Percentiles rank a stretch among this genome's conserved stretches.
phyloP scores from a whole-genome alignment of 2,797 vertebrate genomes.

The Cuniculus paca region DNA sequence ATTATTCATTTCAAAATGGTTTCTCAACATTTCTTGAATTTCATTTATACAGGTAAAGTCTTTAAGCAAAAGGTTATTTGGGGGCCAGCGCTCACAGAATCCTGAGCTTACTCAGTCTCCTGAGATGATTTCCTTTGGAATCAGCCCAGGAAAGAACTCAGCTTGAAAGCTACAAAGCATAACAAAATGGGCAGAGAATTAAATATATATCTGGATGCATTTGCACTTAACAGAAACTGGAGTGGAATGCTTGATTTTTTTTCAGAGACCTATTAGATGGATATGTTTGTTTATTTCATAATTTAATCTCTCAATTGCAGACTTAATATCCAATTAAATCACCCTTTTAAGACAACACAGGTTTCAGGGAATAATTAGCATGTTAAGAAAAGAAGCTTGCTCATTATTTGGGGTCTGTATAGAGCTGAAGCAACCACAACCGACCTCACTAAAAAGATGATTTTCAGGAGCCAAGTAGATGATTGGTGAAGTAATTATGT shows the following conservation, averaged over 20 bases:
- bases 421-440: slow-evolving; percentile 66
- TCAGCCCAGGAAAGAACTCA: slow-evolving; percentile 69
- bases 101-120: slow-evolving; percentile 70
- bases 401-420: slow-evolving; percentile 71
- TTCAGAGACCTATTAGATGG: slow-evolving; percentile 75
- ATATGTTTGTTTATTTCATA: slow-evolving; percentile 83
- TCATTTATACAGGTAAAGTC: slow-evolving; percentile 85
- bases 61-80: slow-evolving; percentile 84
- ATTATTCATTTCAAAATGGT: slow-evolving; percentile 83
- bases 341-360: slow-evolving; percentile 65
- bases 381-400: slow-evolving; percentile 73
- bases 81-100: slow-evolving; percentile 70
- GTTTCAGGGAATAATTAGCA: slow-evolving; percentile 75
- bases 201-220: slow-evolving; percentile 58
- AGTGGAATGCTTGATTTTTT: slow-evolving; percentile 55
- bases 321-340: slow-evolving; percentile 81
- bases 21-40: slow-evolving; percentile 84
- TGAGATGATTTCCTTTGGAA: slow-evolving; percentile 77
- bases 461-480: slow-evolving; percentile 76
- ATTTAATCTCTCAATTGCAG: slow-evolving; percentile 80
- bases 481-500: slow-evolving; percentile 81
- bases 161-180: slow-evolving; percentile 62
- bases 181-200: slow-evolving; percentile 69
- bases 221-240: slow-evolving; percentile 59
- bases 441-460: slow-evolving; percentile 75